phyloP scores from a whole-genome alignment of 2,113 vertebrate species.

The Cyphomyrus discorhynchus region DNA sequence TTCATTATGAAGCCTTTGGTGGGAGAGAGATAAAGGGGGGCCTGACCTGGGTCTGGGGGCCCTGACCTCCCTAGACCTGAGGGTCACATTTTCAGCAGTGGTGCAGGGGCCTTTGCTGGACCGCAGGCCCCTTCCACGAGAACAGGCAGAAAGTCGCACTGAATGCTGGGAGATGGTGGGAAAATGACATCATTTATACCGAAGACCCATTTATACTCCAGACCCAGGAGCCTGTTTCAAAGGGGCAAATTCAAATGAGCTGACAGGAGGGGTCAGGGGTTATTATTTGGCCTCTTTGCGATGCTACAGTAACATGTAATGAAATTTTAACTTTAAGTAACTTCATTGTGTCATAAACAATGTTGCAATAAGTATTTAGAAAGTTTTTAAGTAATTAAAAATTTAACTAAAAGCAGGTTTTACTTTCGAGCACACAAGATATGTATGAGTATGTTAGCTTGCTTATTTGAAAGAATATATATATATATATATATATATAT shows the following conservation, averaged over 20 bases:
- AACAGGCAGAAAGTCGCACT: constrained; percentile 57
- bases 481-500: neutral
- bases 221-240: constrained; percentile 92
- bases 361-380: constrained; percentile 44
- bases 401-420: neutral
- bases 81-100: constrained; percentile 80
- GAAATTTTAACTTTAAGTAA: constrained; percentile 67
- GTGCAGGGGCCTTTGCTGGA: constrained; percentile 69
- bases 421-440: neutral
- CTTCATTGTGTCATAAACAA: constrained; percentile 55
- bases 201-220: constrained; percentile 69
- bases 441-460: neutral
- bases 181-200: constrained; percentile 82
- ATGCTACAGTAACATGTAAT: constrained; percentile 94
- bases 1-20: constrained; percentile 97
- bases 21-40: constrained; percentile 77
- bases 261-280: constrained; percentile 82
- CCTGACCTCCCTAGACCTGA: constrained; percentile 84
- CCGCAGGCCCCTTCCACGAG: constrained; percentile 61
- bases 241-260: constrained; percentile 74
- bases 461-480: neutral
- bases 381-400: neutral
- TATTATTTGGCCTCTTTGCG: constrained; percentile 82
- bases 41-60: constrained; percentile 79
- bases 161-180: constrained; percentile 79